Evolutionary conservation across 2,888 invertebrate species (phyloP), one percentile per base, ranked within the genome.

Genomic region (Heteromyza rotundicornis): DNA sequence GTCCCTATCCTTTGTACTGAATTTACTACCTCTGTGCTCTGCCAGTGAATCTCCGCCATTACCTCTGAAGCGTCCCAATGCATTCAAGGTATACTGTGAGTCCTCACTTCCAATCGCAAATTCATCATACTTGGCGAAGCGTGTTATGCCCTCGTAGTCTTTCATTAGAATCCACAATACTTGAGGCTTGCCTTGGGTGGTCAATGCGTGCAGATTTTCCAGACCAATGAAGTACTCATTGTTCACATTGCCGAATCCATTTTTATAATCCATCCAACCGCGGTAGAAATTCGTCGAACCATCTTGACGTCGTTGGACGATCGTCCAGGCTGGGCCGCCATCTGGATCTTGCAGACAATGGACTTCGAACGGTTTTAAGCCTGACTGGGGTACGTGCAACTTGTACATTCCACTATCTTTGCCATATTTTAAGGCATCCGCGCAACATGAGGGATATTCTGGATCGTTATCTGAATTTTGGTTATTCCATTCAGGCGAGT

Each of bases 191-290:
- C 72, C 74, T 40, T 65, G 17, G 0, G 72, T 70, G 2, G 79
- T 80, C n/a, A 80, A 61, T 0, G 83, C 86, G 72, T 89, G 86
- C 2, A 90, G 81, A 67, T 89, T 88, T 60, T 90, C 89, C 64
- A 89, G 74, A 1, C 90, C 90, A n/a, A 90, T 83, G 87, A 90
- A 91, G 74, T 89, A 90, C 76, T 91, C 90, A 0, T 87, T 87
- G 0, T 86, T 86, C 1, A 89, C 78, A 72, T 89, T 87, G 0
- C 91, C 91, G 67, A 91, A 91, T 1, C 91, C 91, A 27, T 84
- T 75, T 68, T 87, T 87, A 74, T 91, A 91, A 58, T 89, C 87
- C 0, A 84, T 73, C 90, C 89, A 90, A 53, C 84, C 78, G 66
- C 87, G 86, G 70, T 86, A 87, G 75, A 91, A 91, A 68, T 88